These are phyloP conservation scores for Heteromurus nitidus DNA, from an alignment of 2,888 invertebrate genomes.

Conservation along the genomic window DNA sequence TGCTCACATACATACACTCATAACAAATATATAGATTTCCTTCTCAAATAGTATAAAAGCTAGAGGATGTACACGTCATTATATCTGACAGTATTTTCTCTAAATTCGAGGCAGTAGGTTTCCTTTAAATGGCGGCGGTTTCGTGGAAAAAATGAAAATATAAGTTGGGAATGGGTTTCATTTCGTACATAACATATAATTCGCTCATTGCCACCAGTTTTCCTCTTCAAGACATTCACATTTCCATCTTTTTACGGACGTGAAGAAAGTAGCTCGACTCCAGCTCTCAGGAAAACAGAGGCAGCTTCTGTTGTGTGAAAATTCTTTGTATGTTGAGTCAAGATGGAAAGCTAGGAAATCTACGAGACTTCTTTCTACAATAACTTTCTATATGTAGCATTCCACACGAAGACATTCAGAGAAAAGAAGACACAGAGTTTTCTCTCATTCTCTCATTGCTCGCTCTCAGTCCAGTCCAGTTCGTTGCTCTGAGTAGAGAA, in stretches of 20 bases:
- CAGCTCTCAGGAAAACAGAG: not conserved
- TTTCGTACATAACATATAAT: not conserved
- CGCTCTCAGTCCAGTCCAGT: not conserved
- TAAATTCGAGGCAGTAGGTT: too few species aligned
- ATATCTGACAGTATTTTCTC: too few species aligned
- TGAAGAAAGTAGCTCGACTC: not conserved
- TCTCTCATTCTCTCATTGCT: too few species aligned
- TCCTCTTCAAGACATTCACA: not conserved
- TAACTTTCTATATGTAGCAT: not conserved
- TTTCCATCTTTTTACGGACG: not conserved
- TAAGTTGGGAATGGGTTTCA: slow-evolving; percentile 4
- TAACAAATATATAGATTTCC: not conserved
- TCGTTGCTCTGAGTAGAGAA: not conserved
- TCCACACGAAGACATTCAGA: not conserved
- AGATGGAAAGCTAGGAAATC: slow-evolving; percentile 1
- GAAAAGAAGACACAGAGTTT: slow-evolving; percentile 6
- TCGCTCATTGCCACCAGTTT: slow-evolving; percentile 8
- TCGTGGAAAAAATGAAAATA: too few species aligned
- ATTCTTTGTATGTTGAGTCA: not conserved
- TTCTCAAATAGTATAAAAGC: too few species aligned
- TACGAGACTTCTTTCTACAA: not conserved
- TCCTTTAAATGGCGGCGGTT: too few species aligned
- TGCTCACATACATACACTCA: too few species aligned
- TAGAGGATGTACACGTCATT: too few species aligned
- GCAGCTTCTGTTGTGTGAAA: not conserved